phyloP scores from a whole-genome alignment of 2,888 invertebrate genomes.

The Hipparchia semele region DNA sequence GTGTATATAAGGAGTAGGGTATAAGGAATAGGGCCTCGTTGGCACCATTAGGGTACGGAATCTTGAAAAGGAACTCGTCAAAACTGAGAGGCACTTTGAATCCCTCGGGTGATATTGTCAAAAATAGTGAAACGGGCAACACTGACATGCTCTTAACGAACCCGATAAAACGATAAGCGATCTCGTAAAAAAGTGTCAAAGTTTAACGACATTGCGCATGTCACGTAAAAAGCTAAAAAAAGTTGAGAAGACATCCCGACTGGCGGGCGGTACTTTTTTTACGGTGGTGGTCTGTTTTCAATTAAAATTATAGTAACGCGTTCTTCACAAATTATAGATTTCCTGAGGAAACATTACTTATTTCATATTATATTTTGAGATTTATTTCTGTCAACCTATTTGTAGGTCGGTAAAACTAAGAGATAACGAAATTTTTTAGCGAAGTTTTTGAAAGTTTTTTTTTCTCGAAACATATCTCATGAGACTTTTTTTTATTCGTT shows the following conservation, averaged over 20 bases:
- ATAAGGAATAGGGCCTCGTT: too few relatives aligned
- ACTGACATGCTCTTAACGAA: constrained; percentile 64
- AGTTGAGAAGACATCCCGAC: constrained; percentile 52
- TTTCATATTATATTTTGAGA: constrained; percentile 23
- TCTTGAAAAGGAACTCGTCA: constrained; percentile 39
- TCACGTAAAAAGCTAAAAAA: constrained; percentile 56
- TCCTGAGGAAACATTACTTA: constrained; percentile 73
- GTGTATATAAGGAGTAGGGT: too few relatives aligned
- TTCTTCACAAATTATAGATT: constrained; percentile 66
- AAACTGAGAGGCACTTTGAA: constrained; percentile 32
- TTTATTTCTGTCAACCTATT: constrained; percentile 33
- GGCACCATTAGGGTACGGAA: too few relatives aligned
- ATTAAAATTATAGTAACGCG: constrained; percentile 62
- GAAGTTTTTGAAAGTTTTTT: background rate
- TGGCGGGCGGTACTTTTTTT: constrained; percentile 31
- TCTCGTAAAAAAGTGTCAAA: constrained; percentile 72
- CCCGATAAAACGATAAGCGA: constrained; percentile 53
- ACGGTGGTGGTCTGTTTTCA: constrained; percentile 58
- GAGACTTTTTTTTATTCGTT: background rate
- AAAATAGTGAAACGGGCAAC: constrained; percentile 46
- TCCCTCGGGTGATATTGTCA: constrained; percentile 43
- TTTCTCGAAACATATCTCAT: background rate
- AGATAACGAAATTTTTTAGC: constrained; percentile 14
- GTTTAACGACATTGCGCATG: constrained; percentile 59
- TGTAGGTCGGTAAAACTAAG: constrained; percentile 17